Evolutionary conservation across 2,797 vertebrate genomes (phyloP).

Genomic region (Jordanella pulchra): DNA sequence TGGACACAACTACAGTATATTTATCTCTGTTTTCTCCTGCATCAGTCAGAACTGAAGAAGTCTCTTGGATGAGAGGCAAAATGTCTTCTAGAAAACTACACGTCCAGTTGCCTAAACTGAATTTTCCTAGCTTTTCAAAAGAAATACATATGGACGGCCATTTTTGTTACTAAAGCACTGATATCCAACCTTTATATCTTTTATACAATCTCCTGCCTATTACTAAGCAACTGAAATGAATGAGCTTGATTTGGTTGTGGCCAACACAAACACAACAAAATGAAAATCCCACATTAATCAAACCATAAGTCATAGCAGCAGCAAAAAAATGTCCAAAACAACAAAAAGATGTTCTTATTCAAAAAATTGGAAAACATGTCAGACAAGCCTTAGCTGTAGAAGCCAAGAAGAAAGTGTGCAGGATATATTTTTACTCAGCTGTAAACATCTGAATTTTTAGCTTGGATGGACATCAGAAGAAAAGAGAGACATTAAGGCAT

Average conservation of each 20-base stretch:
- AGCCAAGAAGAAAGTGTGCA: conserved; percentile 40
- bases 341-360: conserved; percentile 28
- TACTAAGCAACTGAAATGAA: neutral
- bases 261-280: conserved; percentile 17
- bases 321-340: neutral
- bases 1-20: too few species aligned
- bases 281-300: conserved; percentile 5
- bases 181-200: neutral
- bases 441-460: conserved; percentile 61
- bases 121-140: too few species aligned
- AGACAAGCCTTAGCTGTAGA: conserved; percentile 42
- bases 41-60: too few species aligned
- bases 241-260: neutral
- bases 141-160: neutral
- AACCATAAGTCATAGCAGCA: conserved; percentile 14
- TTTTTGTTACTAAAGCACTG: neutral
- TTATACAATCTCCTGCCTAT: neutral
- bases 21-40: too few species aligned
- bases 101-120: too few species aligned
- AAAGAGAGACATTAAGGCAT: conserved; percentile 34
- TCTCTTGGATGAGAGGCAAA: too few species aligned
- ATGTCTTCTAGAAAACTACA: too few species aligned
- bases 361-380: conserved; percentile 49
- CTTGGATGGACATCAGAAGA: conserved; percentile 49
- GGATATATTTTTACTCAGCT: conserved; percentile 53